Percentiles rank a stretch among this genome's conserved stretches.
These are phyloP conservation scores for Helicolenus hilgendorfi DNA, from an alignment of 2,797 vertebrate species.

Conservation along the genomic window DNA sequence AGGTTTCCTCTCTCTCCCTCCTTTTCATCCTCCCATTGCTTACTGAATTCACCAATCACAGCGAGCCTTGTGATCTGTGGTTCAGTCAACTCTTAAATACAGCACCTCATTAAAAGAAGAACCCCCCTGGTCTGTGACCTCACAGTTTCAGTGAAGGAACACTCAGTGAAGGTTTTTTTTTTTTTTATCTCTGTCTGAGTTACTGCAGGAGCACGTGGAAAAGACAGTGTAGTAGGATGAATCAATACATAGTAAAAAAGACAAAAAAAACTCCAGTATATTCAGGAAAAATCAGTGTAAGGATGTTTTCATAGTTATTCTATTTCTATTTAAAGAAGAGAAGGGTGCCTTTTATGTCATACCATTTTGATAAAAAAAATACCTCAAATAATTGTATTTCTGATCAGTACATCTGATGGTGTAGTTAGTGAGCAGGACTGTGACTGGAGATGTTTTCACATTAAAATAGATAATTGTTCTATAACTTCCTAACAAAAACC, in stretches of 20 bases:
- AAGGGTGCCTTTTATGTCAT: neutral
- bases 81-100: neutral
- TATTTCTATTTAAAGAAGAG: neutral
- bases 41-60: neutral
- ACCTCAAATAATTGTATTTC: neutral
- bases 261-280: neutral
- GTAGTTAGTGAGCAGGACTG: neutral
- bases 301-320: neutral
- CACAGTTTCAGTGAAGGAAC: neutral
- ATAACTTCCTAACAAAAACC: too few relatives aligned
- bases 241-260: neutral
- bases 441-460: too few relatives aligned
- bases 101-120: slow-evolving; percentile 27
- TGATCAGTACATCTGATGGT: neutral
- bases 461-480: too few relatives aligned
- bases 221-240: neutral
- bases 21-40: neutral
- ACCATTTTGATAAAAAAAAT: neutral
- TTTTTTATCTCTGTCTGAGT: neutral
- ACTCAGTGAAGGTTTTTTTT: neutral
- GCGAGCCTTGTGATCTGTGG: neutral
- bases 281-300: neutral
- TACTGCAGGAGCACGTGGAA: neutral
- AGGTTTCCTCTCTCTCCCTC: neutral
- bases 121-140: slow-evolving; percentile 1